These are phyloP conservation scores for Pseudomyrmex pallidus DNA, from an alignment of 1,140 invertebrate species.

Conservation along the genomic window DNA sequence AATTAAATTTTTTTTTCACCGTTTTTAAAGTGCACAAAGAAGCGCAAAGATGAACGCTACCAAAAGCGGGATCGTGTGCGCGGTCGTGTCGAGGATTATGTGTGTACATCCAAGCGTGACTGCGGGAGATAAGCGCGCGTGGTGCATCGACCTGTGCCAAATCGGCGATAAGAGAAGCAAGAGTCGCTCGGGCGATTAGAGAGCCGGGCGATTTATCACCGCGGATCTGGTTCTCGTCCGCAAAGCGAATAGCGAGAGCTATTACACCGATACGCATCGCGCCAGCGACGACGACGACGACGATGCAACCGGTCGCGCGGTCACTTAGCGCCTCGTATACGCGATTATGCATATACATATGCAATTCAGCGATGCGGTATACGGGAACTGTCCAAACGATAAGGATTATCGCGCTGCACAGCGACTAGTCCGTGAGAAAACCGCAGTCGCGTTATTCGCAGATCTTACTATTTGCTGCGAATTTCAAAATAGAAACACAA, in stretches of 20 bases:
- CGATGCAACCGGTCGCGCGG: background rate
- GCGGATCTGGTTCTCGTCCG: constrained; percentile 28
- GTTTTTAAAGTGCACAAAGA: constrained; percentile 24
- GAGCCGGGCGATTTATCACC: constrained; percentile 21
- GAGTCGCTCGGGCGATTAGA: constrained; percentile 34
- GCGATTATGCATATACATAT: constrained; percentile 42
- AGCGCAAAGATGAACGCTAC: constrained; percentile 7
- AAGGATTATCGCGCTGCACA: constrained; percentile 40
- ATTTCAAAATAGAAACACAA: background rate
- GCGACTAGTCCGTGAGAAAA: constrained; percentile 18
- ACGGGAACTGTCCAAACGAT: constrained; percentile 50
- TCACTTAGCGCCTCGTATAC: constrained; percentile 11
- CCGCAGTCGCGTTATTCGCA: background rate
- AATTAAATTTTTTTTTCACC: constrained; percentile 15
- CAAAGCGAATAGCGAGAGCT: background rate
- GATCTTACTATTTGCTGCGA: background rate
- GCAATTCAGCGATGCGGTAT: constrained; percentile 19
- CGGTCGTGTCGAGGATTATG: background rate
- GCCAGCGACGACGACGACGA: constrained; percentile 17
- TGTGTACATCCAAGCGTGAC: constrained; percentile 56
- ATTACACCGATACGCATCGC: constrained; percentile 40
- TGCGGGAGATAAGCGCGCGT: constrained; percentile 45
- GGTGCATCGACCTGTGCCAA: constrained; percentile 59
- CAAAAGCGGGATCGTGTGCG: constrained; percentile 47
- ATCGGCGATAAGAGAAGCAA: constrained; percentile 50